phyloP scores from a whole-genome alignment of 2,797 vertebrate species.

The Phrynocephalus vlangalii region DNA sequence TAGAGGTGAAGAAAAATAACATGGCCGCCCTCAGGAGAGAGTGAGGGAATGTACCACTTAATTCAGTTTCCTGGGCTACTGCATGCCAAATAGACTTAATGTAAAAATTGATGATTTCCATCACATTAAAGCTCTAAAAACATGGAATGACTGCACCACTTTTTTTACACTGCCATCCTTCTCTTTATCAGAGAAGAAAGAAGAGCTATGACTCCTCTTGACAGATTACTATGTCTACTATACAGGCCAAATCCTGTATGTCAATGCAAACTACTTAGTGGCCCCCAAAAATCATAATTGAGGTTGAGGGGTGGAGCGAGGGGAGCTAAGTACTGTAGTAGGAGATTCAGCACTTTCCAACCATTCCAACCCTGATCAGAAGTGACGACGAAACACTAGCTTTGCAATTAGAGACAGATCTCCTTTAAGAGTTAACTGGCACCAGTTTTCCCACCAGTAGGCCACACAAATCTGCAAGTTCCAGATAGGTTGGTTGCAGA shows the following conservation, averaged over 20 bases:
- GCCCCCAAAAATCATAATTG: neutral
- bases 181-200: neutral
- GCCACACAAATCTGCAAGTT: too few species aligned
- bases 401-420: too few species aligned
- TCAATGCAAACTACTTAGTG: neutral
- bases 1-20: neutral
- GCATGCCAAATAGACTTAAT: neutral
- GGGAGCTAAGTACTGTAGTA: neutral
- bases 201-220: neutral
- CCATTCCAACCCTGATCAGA: too few species aligned
- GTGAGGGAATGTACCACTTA: neutral
- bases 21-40: conserved; percentile 7
- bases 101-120: neutral
- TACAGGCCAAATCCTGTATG: neutral
- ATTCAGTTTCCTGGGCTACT: conserved; percentile 9
- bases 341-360: neutral
- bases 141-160: neutral
- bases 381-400: too few species aligned
- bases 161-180: neutral
- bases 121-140: neutral
- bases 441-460: too few species aligned
- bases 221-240: neutral
- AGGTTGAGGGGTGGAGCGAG: neutral
- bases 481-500: too few species aligned
- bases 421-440: too few species aligned